Base-by-base conservation (phyloP, 2,888 invertebrate species). In the Pollenia labialis region DNA sequence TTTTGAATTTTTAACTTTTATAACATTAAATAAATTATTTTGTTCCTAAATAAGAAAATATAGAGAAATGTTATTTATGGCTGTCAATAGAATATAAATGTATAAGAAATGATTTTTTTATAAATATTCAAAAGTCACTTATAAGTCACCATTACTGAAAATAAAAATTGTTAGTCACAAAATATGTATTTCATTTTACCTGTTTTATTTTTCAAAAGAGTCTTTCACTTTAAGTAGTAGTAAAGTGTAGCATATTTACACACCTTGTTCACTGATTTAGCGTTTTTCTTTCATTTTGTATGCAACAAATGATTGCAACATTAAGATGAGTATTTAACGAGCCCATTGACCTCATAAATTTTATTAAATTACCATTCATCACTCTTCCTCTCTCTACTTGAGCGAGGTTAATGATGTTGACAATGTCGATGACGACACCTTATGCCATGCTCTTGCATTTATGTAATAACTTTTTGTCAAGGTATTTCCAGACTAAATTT, bases 1-100 rank as follows among this genome's bases (percentile, higher is more conserved):
- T 81, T 60, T 69, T 62, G 60, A 72, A 84, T 56, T 79, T 77
- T 82, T 42, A 72, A 79, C 52, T 77, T 84, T 72, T 52, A 44
- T n/a, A 66, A 46, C 52, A 79, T 68, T n/a, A 56, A 74, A 79
- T 79, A 84, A 52, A 40, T 84, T 79, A 56, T 69, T 62, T 77
- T 46, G 48, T 23, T 54, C 7, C 54, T 60, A 68, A 60, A 40
- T 46, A 58, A 58, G 56, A 72, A 83, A 66, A 66, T 58, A 16
- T 66, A 79, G 66, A 18, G 44, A 66, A 77, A 60, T 58, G n/a
- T 83, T 58, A 71, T 83, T 83, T 83, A 72, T 72, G 56, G 58
- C 50, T 71, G 72, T 58, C 64, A 76, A 83, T 83, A 48, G n/a
- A 69, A 68, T 23, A 46, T 58, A 6, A 48, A 74, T 40, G 60